phyloP scores from a whole-genome alignment of 2,888 invertebrate genomes.

The Liposcelis brunnea region DNA sequence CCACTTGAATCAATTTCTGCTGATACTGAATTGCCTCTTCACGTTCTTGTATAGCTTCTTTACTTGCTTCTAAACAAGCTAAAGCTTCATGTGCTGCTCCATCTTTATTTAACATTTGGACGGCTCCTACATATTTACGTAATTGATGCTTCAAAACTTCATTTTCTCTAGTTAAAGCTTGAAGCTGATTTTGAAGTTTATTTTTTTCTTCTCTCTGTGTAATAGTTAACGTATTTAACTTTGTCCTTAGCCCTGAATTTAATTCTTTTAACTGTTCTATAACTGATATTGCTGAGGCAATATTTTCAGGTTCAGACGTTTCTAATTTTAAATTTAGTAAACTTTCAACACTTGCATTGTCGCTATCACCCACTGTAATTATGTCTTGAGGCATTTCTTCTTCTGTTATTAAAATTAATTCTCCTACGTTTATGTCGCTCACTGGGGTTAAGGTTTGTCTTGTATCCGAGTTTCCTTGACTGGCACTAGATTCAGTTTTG shows the following conservation, averaged over 20 bases:
- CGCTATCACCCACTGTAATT: slow-evolving; percentile 15
- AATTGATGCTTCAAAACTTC: slow-evolving; percentile 67
- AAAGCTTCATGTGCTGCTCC: slow-evolving; percentile 25
- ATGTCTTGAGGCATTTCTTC: slow-evolving; percentile 17
- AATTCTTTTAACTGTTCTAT: slow-evolving; percentile 33
- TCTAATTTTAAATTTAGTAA: background rate
- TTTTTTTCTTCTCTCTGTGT: slow-evolving; percentile 31
- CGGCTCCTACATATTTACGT: slow-evolving; percentile 73
- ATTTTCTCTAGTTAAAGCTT: slow-evolving; percentile 60
- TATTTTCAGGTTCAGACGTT: slow-evolving; percentile 28
- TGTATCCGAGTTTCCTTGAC: no score
- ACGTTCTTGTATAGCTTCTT: slow-evolving; percentile 32
- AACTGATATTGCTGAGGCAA: slow-evolving; percentile 25
- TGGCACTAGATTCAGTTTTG: no score
- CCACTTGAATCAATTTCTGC: slow-evolving; percentile 69
- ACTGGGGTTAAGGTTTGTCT: slow-evolving; percentile 28
- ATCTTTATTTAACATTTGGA: slow-evolving; percentile 56
- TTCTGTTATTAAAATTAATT: slow-evolving; percentile 29
- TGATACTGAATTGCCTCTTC: slow-evolving; percentile 67
- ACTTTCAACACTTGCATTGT: slow-evolving; percentile 19
- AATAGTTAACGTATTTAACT: slow-evolving; percentile 31
- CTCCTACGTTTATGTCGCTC: slow-evolving; percentile 28
- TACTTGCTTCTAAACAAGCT: slow-evolving; percentile 21
- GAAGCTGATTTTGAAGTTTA: slow-evolving; percentile 35
- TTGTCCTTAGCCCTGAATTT: slow-evolving; percentile 34